Percentiles rank a stretch among this genome's conserved stretches.
Conservation (phyloP, 1,140 invertebrate species). For the Rhagoletis zephyria region DNA sequence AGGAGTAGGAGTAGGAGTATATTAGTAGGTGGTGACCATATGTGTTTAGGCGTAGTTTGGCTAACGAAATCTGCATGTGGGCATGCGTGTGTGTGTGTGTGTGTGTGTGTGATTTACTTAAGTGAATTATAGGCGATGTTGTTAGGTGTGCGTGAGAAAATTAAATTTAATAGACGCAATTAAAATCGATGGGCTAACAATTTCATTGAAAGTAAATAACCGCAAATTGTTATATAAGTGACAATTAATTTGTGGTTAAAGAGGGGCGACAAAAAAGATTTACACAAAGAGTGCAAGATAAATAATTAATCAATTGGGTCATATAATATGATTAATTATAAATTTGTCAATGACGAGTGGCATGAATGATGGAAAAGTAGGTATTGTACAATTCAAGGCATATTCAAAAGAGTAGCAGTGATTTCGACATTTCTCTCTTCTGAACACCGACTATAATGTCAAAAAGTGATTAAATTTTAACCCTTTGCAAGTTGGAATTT, state of each 20-base stretch:
- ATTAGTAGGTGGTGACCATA: neutral
- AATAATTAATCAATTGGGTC: too few relatives aligned
- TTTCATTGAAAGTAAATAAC: slow-evolving; percentile 40
- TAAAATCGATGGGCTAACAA: slow-evolving; percentile 46
- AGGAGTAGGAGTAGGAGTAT: neutral
- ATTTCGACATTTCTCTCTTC: too few relatives aligned
- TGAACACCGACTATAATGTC: too few relatives aligned
- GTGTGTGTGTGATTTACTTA: slow-evolving; percentile 25
- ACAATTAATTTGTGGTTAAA: slow-evolving; percentile 14
- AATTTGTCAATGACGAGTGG: neutral
- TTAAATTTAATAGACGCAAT: slow-evolving; percentile 48
- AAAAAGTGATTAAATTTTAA: too few relatives aligned
- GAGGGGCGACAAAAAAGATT: neutral
- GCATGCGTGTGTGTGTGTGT: neutral
- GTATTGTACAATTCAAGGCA: too few relatives aligned
- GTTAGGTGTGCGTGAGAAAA: slow-evolving; percentile 8
- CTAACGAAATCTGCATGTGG: neutral
- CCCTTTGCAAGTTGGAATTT: too few relatives aligned
- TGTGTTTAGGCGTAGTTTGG: neutral
- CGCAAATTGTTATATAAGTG: slow-evolving; percentile 37
- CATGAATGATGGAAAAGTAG: neutral
- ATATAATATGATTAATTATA: too few relatives aligned
- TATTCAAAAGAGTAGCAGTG: too few relatives aligned
- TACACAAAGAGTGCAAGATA: too few relatives aligned
- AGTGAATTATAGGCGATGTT: slow-evolving; percentile 29